Conservation (phyloP, 2,113 vertebrate species). For the Hippotragus niger region DNA sequence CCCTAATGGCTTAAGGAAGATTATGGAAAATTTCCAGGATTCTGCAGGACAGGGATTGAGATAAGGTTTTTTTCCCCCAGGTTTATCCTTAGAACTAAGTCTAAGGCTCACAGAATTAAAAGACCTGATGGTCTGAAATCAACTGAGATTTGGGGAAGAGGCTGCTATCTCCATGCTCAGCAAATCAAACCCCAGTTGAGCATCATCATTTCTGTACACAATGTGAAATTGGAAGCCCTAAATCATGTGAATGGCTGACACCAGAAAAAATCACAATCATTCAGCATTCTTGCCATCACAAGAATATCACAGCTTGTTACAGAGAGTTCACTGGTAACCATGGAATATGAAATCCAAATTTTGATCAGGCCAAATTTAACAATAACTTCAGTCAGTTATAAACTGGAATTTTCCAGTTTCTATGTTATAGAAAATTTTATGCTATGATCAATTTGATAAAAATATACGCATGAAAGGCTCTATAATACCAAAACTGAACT, state of each 20-base stretch:
- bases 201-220: background rate
- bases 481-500: slow-evolving; percentile 54
- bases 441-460: slow-evolving; percentile 71
- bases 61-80: background rate
- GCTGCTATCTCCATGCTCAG: background rate
- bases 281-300: slow-evolving; percentile 27
- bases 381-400: slow-evolving; percentile 59
- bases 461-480: slow-evolving; percentile 71
- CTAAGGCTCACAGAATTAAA: background rate
- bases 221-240: background rate
- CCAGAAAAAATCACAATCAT: slow-evolving; percentile 25
- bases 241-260: slow-evolving; percentile 15
- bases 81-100: slow-evolving; percentile 1
- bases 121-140: background rate
- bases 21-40: background rate
- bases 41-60: background rate
- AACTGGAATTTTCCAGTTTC: background rate
- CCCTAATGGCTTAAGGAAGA: background rate
- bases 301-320: slow-evolving; percentile 63
- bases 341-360: slow-evolving; percentile 56
- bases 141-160: background rate
- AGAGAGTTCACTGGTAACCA: slow-evolving; percentile 43
- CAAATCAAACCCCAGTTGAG: background rate
- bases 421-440: slow-evolving; percentile 69
- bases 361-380: slow-evolving; percentile 71